phyloP scores from a whole-genome alignment of 2,113 vertebrate species.

The Fulica atra region DNA sequence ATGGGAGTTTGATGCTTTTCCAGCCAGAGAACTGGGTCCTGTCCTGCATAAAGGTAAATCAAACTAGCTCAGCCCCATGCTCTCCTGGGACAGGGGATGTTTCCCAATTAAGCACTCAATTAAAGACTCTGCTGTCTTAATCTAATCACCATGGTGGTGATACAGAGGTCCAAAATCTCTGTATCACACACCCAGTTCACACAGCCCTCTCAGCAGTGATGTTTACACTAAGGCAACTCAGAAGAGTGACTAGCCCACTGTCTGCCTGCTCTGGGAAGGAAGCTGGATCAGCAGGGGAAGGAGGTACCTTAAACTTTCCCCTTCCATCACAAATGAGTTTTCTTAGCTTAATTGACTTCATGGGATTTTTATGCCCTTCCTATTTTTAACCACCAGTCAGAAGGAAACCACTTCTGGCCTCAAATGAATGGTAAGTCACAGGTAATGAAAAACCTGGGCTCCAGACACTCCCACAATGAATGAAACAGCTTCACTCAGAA shows the following conservation, averaged over 20 bases:
- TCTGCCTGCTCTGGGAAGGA: background rate
- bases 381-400: background rate
- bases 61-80: background rate
- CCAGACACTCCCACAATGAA: constrained; percentile 37
- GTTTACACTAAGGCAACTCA: background rate
- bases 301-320: background rate
- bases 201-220: background rate
- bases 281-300: background rate
- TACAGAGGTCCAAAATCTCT: too few relatives aligned
- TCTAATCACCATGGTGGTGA: background rate
- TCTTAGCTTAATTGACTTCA: background rate
- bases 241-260: background rate
- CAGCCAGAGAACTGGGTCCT: background rate
- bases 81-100: background rate
- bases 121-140: background rate
- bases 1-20: background rate
- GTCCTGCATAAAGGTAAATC: background rate
- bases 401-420: background rate
- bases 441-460: constrained; percentile 10
- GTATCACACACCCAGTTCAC: background rate
- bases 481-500: background rate
- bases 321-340: background rate
- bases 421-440: constrained; percentile 31
- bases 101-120: background rate
- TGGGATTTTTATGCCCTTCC: background rate